Base-by-base conservation (phyloP, 2,797 vertebrate genomes). In the Mus spretus region DNA sequence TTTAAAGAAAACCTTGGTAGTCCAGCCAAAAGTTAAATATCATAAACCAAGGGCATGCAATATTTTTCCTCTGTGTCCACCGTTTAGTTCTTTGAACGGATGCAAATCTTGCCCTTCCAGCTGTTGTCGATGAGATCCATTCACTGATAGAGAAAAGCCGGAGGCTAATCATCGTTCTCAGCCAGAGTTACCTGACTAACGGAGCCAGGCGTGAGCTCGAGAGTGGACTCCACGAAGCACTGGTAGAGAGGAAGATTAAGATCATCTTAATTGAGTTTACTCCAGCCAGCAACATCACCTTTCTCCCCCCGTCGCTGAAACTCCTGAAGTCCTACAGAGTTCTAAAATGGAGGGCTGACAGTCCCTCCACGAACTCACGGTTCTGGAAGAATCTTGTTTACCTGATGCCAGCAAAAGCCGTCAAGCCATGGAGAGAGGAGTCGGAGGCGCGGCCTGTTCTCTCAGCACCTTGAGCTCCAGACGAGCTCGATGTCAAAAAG, bases 371-470 rank as follows among this genome's bases (percentile, higher is more conserved):
- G 24, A 98, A 99, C 91, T 99, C 99, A 72, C 97, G 97, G 88
- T 99, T 99, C 98, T 99, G 99, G 99, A 99, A 99, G 97, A 98
- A 98, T 84, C 98, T 99, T 75, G 98, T 98, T 2, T 99, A 99
- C 92, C 96, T 99, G 91, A 99, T 99, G 97, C 99, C 99, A 53
- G 98, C 98, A 2, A 99, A 98, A 93, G 89, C 95, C n/a, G 55
- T 67, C 53, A 97, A 95, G 74, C 77, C 92, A 50, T 93, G 24
- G 12, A 8, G 20, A 8, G 47, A 70, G 4, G 85, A 78, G 28
- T 88, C 70, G 11, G 93, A 96, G 34, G 40, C 15, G 0, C 0
- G 1, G 50, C 88, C 89, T 70, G 88, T 96, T 50, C 72, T 47
- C 44, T 91, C 55, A 81, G 57, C 24, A 14, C 91, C 63, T 67